Percentiles rank a stretch among this genome's conserved stretches.
phyloP scores from a whole-genome alignment of 1,140 invertebrate species.

The Brachystomella parvula region DNA sequence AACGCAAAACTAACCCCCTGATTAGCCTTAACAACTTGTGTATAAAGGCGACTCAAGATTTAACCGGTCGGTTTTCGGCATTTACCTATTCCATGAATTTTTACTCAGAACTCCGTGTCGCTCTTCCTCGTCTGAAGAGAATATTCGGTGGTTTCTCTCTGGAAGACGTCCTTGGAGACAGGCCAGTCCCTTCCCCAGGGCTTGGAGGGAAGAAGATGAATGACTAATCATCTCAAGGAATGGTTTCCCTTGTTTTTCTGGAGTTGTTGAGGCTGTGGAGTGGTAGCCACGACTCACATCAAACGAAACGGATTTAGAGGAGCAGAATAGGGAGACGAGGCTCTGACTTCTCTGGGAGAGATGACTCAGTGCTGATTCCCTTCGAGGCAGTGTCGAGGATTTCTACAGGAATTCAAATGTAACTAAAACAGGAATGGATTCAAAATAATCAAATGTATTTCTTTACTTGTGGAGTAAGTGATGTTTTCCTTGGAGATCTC shows the following conservation, averaged over 20 bases:
- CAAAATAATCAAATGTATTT: too few relatives aligned
- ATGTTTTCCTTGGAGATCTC: constrained; percentile 30
- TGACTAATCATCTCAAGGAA: neutral
- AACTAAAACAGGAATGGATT: too few relatives aligned
- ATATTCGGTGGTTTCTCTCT: constrained; percentile 37
- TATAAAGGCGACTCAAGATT: too few relatives aligned
- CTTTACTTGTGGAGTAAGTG: constrained; percentile 21
- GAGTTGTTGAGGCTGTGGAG: constrained; percentile 16
- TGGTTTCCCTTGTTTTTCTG: neutral
- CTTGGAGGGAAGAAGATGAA: neutral
- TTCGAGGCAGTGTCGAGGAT: too few relatives aligned
- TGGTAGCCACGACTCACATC: constrained; percentile 21
- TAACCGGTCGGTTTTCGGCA: too few relatives aligned
- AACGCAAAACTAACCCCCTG: too few relatives aligned
- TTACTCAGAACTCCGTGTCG: constrained; percentile 26
- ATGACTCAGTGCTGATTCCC: too few relatives aligned
- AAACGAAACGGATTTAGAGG: constrained; percentile 27
- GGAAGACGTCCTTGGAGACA: neutral
- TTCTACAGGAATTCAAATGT: too few relatives aligned
- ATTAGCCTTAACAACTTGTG: too few relatives aligned
- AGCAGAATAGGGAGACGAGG: constrained; percentile 32
- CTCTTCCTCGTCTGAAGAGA: constrained; percentile 24
- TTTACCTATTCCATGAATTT: too few relatives aligned
- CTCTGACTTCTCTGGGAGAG: constrained; percentile 23
- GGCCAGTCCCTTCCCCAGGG: neutral